phyloP scores from a whole-genome alignment of 2,888 invertebrate genomes.

The Oxystoma pomonae region DNA sequence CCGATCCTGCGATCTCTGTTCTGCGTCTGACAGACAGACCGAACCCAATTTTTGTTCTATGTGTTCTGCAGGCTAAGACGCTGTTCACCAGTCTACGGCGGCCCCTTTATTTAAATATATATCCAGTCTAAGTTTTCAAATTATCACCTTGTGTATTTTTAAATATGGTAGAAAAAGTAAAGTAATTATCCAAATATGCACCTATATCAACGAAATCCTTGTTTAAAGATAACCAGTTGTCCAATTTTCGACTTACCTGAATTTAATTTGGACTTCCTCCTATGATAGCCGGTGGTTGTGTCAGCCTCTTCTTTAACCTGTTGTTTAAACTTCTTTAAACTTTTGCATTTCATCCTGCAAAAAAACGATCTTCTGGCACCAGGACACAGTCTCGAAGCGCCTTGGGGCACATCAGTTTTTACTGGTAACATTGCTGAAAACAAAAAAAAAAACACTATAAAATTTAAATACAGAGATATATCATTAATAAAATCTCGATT shows the following conservation, averaged over 20 bases:
- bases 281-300: conserved; percentile 56
- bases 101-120: too few relatives aligned
- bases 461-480: too few relatives aligned
- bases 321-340: conserved; percentile 58
- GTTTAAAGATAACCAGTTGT: background rate
- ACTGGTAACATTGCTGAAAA: conserved; percentile 83
- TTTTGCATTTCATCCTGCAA: conserved; percentile 86
- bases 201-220: background rate
- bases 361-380: conserved; percentile 90
- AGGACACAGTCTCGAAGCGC: conserved; percentile 71
- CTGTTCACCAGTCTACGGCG: too few relatives aligned
- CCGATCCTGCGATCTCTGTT: too few relatives aligned
- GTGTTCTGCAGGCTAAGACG: too few relatives aligned
- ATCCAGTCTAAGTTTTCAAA: too few relatives aligned
- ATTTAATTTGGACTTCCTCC: conserved; percentile 58
- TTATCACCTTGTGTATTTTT: too few relatives aligned
- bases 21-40: too few relatives aligned
- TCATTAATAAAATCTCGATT: too few relatives aligned
- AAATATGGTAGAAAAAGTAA: too few relatives aligned
- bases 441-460: too few relatives aligned
- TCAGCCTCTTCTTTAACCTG: conserved; percentile 74
- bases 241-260: conserved; percentile 46
- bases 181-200: background rate
- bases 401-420: conserved; percentile 77
- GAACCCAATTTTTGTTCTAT: too few relatives aligned